Evolutionary conservation across 2,888 invertebrate species (phyloP).

Genomic region (Eupithecia pulchellata): DNA sequence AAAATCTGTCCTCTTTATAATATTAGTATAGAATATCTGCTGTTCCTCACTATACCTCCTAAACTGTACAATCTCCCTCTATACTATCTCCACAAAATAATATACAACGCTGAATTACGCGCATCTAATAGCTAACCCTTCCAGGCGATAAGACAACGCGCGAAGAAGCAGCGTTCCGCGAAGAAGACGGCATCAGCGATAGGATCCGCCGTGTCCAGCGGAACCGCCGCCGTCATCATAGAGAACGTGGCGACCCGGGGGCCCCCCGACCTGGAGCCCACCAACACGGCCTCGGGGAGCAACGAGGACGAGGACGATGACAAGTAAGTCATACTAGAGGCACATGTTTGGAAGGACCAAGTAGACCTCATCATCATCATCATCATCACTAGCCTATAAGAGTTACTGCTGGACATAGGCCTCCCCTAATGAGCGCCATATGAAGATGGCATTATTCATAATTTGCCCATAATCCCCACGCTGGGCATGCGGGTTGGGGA

Average conservation of each 20-base stretch:
- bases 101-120: background rate
- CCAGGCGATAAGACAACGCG: constrained; percentile 93
- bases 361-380: no score
- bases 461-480: no score
- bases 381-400: no score
- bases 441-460: no score
- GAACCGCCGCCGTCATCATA: constrained; percentile 93
- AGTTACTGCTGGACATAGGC: no score
- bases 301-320: constrained; percentile 93
- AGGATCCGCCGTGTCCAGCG: constrained; percentile 88
- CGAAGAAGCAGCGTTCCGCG: constrained; percentile 91
- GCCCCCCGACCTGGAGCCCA: constrained; percentile 87
- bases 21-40: no score
- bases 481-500: no score
- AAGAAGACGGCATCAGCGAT: constrained; percentile 85
- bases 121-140: background rate
- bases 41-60: background rate
- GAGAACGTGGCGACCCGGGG: constrained; percentile 92
- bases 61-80: background rate
- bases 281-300: constrained; percentile 95
- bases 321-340: constrained; percentile 59
- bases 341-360: background rate
- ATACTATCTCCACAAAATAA: background rate
- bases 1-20: no score
- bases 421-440: no score